These are phyloP conservation scores for Amphilophus citrinellus DNA, from an alignment of 2,113 vertebrate genomes.

Conservation along the genomic window DNA sequence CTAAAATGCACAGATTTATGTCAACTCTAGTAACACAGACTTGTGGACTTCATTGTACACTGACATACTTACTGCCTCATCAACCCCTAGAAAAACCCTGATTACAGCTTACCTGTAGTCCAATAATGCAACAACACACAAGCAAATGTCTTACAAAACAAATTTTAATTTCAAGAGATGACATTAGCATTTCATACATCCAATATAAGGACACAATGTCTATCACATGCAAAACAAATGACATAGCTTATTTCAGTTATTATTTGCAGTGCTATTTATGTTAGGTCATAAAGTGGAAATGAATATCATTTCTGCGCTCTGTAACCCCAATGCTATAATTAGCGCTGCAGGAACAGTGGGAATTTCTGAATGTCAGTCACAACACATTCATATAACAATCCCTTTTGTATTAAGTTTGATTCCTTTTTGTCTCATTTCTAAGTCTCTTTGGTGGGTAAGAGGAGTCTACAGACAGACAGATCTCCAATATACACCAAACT, in stretches of 20 bases:
- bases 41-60: too few species aligned
- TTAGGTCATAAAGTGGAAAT: slow-evolving; percentile 69
- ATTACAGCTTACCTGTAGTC: neutral
- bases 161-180: slow-evolving; percentile 78
- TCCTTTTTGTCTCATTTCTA: slow-evolving; percentile 24
- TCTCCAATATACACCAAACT: slow-evolving; percentile 37
- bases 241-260: slow-evolving; percentile 63
- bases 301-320: slow-evolving; percentile 64
- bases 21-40: too few species aligned
- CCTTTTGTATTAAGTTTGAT: slow-evolving; percentile 18
- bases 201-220: slow-evolving; percentile 65
- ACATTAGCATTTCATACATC: slow-evolving; percentile 75
- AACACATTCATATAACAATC: slow-evolving; percentile 54
- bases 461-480: slow-evolving; percentile 33
- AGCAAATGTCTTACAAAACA: slow-evolving; percentile 62
- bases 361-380: slow-evolving; percentile 60
- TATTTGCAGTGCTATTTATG: slow-evolving; percentile 45
- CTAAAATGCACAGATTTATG: too few species aligned
- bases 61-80: too few species aligned
- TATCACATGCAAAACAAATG: slow-evolving; percentile 76
- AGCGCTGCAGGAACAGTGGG: slow-evolving; percentile 29
- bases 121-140: slow-evolving; percentile 8
- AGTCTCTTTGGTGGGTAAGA: slow-evolving; percentile 44
- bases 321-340: slow-evolving; percentile 30
- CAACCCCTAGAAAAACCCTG: too few species aligned